Percentiles rank a stretch among this genome's conserved stretches.
Conservation (phyloP, 1,140 invertebrate species). For the Cyclargus thomasi region DNA sequence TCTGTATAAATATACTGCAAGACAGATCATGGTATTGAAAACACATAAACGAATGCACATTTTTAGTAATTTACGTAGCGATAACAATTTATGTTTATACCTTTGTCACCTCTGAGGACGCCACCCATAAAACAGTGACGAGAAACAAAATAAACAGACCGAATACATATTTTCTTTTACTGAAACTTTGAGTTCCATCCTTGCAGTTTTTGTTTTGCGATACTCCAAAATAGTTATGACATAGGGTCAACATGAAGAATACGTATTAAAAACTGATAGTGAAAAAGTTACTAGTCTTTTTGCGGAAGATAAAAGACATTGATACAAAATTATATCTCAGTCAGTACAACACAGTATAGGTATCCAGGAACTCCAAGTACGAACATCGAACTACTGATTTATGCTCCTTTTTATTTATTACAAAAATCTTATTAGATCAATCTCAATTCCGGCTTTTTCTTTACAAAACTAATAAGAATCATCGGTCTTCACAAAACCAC, state of each 20-base stretch:
- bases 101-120: slow-evolving; percentile 65
- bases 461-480: too few species aligned
- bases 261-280: slow-evolving; percentile 33
- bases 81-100: slow-evolving; percentile 28
- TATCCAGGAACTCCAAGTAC: neutral
- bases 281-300: slow-evolving; percentile 18
- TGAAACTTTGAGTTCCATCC: slow-evolving; percentile 50
- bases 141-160: slow-evolving; percentile 62
- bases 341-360: neutral
- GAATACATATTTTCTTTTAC: slow-evolving; percentile 60
- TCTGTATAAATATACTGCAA: slow-evolving; percentile 64
- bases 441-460: neutral
- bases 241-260: slow-evolving; percentile 66
- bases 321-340: slow-evolving; percentile 8
- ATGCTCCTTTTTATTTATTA: neutral
- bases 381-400: neutral
- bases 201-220: slow-evolving; percentile 55
- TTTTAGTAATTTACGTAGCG: neutral
- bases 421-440: neutral
- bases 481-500: too few species aligned
- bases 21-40: slow-evolving; percentile 21
- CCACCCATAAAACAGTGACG: slow-evolving; percentile 64
- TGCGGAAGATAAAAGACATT: slow-evolving; percentile 17
- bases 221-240: slow-evolving; percentile 67
- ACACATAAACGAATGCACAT: neutral